These are phyloP conservation scores for Coboldia fuscipes DNA, from an alignment of 1,140 invertebrate genomes.

Conservation along the genomic window DNA sequence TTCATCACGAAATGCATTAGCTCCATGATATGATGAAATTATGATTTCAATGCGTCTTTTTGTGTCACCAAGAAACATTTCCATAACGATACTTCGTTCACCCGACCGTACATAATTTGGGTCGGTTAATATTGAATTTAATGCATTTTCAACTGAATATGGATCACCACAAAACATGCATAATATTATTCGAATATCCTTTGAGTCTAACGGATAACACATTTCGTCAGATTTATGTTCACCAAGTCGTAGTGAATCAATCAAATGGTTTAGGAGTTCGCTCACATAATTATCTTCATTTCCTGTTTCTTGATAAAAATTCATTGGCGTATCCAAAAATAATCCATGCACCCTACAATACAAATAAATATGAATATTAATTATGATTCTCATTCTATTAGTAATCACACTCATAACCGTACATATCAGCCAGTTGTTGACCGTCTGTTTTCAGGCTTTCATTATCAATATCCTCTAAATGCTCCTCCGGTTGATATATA, in stretches of 20 bases:
- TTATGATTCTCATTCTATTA: too few species aligned
- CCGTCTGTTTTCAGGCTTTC: slow-evolving; percentile 70
- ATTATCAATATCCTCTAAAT: slow-evolving; percentile 66
- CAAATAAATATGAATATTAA: background rate
- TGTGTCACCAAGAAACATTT: slow-evolving; percentile 75
- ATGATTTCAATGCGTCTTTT: slow-evolving; percentile 83
- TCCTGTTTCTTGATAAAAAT: too few species aligned
- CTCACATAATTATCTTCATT: slow-evolving; percentile 22
- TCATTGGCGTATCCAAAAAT: slow-evolving; percentile 13
- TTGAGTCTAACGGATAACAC: slow-evolving; percentile 20
- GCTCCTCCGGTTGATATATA: slow-evolving; percentile 68
- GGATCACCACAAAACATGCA: slow-evolving; percentile 95
- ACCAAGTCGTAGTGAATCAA: slow-evolving; percentile 15
- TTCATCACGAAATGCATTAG: slow-evolving; percentile 77
- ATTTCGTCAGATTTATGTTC: slow-evolving; percentile 19
- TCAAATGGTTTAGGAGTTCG: slow-evolving; percentile 19
- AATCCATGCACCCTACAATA: slow-evolving; percentile 10
- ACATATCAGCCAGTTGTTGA: slow-evolving; percentile 73
- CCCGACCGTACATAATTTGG: slow-evolving; percentile 71
- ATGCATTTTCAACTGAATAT: slow-evolving; percentile 72
- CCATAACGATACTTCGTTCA: slow-evolving; percentile 69
- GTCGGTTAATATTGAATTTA: slow-evolving; percentile 71
- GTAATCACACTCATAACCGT: slow-evolving; percentile 9
- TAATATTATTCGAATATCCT: slow-evolving; percentile 60
- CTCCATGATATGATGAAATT: slow-evolving; percentile 87